These are phyloP conservation scores for Blennius ocellaris DNA, from an alignment of 2,113 vertebrate genomes.

Conservation along the genomic window DNA sequence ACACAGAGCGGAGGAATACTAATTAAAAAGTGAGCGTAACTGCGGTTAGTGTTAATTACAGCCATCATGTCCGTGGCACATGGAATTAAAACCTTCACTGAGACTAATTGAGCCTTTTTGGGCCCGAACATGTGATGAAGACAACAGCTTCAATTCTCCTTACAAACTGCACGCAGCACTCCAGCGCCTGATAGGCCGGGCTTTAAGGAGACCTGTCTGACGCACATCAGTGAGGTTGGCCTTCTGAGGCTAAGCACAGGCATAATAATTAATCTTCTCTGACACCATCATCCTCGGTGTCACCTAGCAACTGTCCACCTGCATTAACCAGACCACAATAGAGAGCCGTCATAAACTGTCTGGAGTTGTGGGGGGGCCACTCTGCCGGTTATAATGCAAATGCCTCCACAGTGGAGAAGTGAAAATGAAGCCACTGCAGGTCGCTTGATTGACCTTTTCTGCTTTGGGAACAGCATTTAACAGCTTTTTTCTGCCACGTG, in stretches of 20 bases:
- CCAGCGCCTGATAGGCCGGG: constrained; percentile 24
- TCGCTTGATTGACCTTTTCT: constrained; percentile 1
- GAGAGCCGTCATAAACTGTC: constrained; percentile 21
- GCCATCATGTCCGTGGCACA: constrained; percentile 10
- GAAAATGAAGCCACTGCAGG: neutral
- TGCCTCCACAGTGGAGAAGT: constrained; percentile 2
- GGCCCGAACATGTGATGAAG: constrained; percentile 20
- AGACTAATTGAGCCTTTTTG: constrained; percentile 27
- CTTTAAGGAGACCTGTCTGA: constrained; percentile 53
- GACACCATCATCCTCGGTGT: constrained; percentile 72
- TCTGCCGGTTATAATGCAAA: constrained; percentile 1
- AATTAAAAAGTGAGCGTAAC: constrained; percentile 1
- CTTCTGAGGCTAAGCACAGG: constrained; percentile 52
- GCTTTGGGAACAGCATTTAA: neutral
- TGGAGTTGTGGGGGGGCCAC: neutral
- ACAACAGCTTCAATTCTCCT: constrained; percentile 18
- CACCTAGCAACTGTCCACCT: constrained; percentile 69
- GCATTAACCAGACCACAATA: constrained; percentile 62
- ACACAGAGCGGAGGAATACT: neutral
- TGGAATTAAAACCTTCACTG: constrained; percentile 13
- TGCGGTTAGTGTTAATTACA: constrained; percentile 23
- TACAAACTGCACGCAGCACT: constrained; percentile 39
- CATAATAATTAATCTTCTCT: constrained; percentile 72
- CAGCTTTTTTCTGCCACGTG: neutral
- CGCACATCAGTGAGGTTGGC: constrained; percentile 64